Evolutionary conservation across 2,888 invertebrate genomes (phyloP).

Genomic region (Horisme vitalbata): DNA sequence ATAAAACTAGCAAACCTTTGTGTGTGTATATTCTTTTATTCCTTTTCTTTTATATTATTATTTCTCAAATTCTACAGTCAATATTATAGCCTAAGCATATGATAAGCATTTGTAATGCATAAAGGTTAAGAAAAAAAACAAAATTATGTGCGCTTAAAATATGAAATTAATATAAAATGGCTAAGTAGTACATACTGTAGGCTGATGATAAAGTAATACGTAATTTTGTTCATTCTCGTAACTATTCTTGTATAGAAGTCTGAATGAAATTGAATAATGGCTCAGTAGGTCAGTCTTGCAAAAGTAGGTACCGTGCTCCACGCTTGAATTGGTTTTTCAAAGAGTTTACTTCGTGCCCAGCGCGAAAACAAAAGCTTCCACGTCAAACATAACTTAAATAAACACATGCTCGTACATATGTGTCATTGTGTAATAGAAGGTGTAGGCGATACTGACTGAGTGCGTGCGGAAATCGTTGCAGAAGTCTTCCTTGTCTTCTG

Average conservation of each 20-base stretch:
- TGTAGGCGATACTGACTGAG: conserved; percentile 54
- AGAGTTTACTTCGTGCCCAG: conserved; percentile 30
- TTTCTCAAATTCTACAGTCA: no score
- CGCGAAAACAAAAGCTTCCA: conserved; percentile 50
- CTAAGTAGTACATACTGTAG: no score
- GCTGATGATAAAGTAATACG: no score
- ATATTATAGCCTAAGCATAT: no score
- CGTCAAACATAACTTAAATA: conserved; percentile 41
- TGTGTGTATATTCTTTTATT: no score
- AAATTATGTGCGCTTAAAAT: no score
- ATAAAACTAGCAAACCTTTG: conserved; percentile 9
- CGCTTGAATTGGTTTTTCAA: conserved; percentile 44
- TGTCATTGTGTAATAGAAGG: conserved; percentile 50
- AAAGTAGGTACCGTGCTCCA: conserved; percentile 49
- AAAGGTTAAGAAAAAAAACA: no score
- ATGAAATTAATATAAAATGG: no score
- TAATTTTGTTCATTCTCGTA: background rate
- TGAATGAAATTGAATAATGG: conserved; percentile 27
- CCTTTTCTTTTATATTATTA: no score
- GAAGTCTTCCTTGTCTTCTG: conserved; percentile 57
- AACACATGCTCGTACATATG: conserved; percentile 27
- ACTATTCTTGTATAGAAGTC: background rate
- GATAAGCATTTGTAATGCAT: no score
- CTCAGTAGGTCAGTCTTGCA: conserved; percentile 42
- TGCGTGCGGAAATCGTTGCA: conserved; percentile 60